Conservation (phyloP, 2,113 vertebrate genomes). For the Lonchura striata region DNA sequence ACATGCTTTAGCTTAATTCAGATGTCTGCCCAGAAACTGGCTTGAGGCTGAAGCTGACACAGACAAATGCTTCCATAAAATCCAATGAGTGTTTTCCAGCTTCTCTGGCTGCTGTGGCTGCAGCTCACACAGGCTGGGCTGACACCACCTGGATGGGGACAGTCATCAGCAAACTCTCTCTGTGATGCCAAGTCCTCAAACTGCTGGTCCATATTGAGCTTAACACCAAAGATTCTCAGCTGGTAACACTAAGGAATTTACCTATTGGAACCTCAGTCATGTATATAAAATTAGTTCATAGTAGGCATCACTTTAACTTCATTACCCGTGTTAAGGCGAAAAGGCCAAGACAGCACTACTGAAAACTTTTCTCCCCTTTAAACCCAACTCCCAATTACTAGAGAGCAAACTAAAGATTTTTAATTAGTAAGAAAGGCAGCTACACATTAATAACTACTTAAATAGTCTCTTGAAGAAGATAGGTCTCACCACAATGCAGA, state of each 20-base stretch:
- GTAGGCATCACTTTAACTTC: background rate
- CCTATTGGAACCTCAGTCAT: background rate
- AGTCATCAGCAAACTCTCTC: background rate
- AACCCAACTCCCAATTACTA: background rate
- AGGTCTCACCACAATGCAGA: background rate
- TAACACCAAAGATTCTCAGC: background rate
- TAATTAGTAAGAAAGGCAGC: background rate
- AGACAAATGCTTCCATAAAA: background rate
- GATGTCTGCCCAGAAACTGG: background rate
- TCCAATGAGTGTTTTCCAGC: background rate
- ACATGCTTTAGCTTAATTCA: background rate
- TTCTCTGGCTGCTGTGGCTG: background rate
- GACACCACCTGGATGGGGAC: background rate
- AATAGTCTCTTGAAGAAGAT: background rate
- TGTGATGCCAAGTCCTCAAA: background rate
- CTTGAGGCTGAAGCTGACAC: background rate
- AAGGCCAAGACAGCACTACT: background rate
- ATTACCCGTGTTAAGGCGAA: background rate
- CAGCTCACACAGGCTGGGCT: background rate
- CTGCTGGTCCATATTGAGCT: background rate
- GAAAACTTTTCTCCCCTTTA: background rate
- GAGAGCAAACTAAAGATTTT: background rate
- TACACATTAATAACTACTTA: background rate
- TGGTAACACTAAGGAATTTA: background rate
- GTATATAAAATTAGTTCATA: background rate